Evolutionary conservation across 2,797 vertebrate genomes (phyloP), one percentile per base, ranked within the genome.

Genomic region (Propithecus perrieri): DNA sequence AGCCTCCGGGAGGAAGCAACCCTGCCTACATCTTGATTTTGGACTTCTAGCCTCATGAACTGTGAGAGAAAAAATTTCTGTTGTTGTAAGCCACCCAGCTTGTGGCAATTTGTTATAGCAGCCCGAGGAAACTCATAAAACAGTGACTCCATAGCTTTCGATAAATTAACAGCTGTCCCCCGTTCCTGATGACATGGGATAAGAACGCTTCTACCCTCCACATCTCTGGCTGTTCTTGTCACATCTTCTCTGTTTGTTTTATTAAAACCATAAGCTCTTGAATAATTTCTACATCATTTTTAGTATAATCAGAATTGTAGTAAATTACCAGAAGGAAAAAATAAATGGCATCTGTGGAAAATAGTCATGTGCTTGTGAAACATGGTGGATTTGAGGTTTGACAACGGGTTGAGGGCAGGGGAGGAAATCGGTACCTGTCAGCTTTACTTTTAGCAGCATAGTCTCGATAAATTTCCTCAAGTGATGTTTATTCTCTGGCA

Each of bases 201-300:
- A 6, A 67, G 22, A 48, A 48, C 1, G 4, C 28, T 30, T 75
- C 65, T 14, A 0, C 3, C 0, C 12, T 59, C 11, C 63, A 0
- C 5, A 1, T 38, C 57, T 79, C 63, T 80, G 6, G 30, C 24
- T 81, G 53, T 4, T 85, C 18, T 28, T 6, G 18, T 76, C 67
- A 65, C 2, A 8, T 28, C 33, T 4, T 20, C 12, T 59, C 74
- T 48, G 0, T 81, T 72, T 26, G 33, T 43, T 92, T 72, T 75
- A 28, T 75, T 69, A 87, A 85, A 86, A 72, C 22, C 13, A 0
- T 24, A 48, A 59, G 48, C 35, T 65, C 59, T 86, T 50, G 22
- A 57, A 35, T 50, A 46, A 59, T 69, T 63, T 79, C 74, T 41
- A 53, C 22, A 28, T 72, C 28, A n/a, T 30, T 96, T 85, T 94